These are phyloP conservation scores for Chloroclystis v-ata DNA, from an alignment of 2,888 invertebrate genomes.

Conservation along the genomic window DNA sequence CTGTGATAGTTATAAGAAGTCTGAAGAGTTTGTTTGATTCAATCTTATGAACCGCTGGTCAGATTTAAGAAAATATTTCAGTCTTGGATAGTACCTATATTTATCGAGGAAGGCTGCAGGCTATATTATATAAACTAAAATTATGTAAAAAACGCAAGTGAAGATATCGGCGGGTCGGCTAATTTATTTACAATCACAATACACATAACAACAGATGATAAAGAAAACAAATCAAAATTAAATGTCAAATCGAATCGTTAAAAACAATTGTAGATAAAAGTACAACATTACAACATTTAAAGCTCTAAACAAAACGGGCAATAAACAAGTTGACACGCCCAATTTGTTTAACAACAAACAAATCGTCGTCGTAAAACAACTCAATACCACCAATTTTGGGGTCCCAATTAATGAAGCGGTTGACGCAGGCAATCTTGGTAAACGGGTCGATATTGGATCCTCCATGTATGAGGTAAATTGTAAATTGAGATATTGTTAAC, in stretches of 20 bases:
- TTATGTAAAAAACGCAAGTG: too few relatives aligned
- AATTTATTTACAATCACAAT: too few relatives aligned
- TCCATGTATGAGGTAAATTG: conserved; percentile 3
- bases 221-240: too few relatives aligned
- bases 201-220: too few relatives aligned
- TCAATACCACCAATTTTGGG: conserved; percentile 27
- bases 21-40: too few relatives aligned
- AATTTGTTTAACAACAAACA: conserved; percentile 30
- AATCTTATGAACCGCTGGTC: too few relatives aligned
- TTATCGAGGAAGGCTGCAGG: too few relatives aligned
- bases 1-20: too few relatives aligned
- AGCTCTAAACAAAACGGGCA: conserved; percentile 13
- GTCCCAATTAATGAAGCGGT: conserved; percentile 19
- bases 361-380: conserved; percentile 26
- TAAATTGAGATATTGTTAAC: background rate
- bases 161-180: too few relatives aligned
- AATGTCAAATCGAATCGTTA: background rate
- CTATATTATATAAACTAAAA: too few relatives aligned
- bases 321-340: conserved; percentile 26
- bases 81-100: too few relatives aligned
- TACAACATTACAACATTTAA: background rate
- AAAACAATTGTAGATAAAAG: background rate
- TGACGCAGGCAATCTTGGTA: conserved; percentile 24
- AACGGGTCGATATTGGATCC: conserved; percentile 18
- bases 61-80: too few relatives aligned